phyloP scores from a whole-genome alignment of 2,888 invertebrate genomes.

The Neelides folsomi region DNA sequence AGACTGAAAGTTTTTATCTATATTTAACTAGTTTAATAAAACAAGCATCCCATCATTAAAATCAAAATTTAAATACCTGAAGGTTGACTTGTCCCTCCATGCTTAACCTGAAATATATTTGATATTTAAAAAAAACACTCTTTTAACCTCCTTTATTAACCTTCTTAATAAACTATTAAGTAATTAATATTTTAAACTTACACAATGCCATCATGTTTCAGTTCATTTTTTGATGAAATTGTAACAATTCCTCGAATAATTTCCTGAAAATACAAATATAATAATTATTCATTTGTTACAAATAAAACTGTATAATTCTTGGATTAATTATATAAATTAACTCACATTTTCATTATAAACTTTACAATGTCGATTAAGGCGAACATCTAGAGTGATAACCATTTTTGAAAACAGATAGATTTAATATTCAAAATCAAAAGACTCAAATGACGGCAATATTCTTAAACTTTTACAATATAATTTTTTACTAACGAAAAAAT shows the following conservation, averaged over 20 bases:
- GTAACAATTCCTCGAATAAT: constrained; percentile 66
- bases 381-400: constrained; percentile 25
- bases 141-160: too few species aligned
- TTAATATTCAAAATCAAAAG: too few species aligned
- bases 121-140: too few species aligned
- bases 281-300: background rate
- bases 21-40: constrained; percentile 31
- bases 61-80: constrained; percentile 41
- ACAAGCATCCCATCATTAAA: too few species aligned
- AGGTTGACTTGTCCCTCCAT: constrained; percentile 81
- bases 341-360: constrained; percentile 29
- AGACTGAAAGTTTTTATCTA: constrained; percentile 41
- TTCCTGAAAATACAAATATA: constrained; percentile 48
- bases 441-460: too few species aligned
- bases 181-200: too few species aligned
- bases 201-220: constrained; percentile 83
- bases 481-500: too few species aligned
- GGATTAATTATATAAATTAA: background rate
- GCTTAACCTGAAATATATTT: constrained; percentile 44
- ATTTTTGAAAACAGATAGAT: constrained; percentile 6
- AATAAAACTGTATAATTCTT: background rate
- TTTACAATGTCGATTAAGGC: constrained; percentile 26
- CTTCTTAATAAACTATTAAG: too few species aligned
- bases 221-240: constrained; percentile 61
- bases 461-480: too few species aligned